Percentiles rank a stretch among this genome's conserved stretches.
phyloP scores from a whole-genome alignment of 2,888 invertebrate species.

The Coremacera marginata region DNA sequence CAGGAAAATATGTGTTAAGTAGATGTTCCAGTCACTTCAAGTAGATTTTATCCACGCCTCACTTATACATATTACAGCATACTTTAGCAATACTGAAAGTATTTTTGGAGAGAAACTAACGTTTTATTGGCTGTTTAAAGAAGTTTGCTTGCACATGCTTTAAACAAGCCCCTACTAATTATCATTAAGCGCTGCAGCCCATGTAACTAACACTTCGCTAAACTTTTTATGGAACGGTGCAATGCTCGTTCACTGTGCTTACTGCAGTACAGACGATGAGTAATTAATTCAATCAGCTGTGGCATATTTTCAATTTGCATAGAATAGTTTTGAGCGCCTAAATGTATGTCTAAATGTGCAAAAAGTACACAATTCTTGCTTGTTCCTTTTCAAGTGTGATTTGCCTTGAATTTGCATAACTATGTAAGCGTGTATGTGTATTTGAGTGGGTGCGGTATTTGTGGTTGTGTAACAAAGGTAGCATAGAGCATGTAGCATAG shows the following conservation, averaged over 20 bases:
- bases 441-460: not conserved
- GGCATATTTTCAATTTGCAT: constrained; percentile 29
- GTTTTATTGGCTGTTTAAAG: too few relatives aligned
- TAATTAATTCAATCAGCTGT: constrained; percentile 22
- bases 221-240: not conserved
- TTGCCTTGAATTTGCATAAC: not conserved
- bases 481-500: too few relatives aligned
- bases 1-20: too few relatives aligned
- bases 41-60: too few relatives aligned
- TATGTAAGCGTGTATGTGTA: not conserved
- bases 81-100: not conserved
- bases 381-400: not conserved
- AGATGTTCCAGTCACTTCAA: too few relatives aligned
- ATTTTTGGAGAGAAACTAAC: too few relatives aligned
- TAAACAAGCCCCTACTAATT: not conserved
- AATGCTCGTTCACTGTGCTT: not conserved
- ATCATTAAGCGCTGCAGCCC: too few relatives aligned
- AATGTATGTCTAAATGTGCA: not conserved
- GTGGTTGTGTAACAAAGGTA: not conserved
- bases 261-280: not conserved
- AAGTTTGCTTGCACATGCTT: not conserved
- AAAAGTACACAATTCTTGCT: not conserved
- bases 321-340: constrained; percentile 2
- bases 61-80: not conserved
- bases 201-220: too few relatives aligned